Evolutionary conservation across 1,140 invertebrate species (phyloP), one percentile per base, ranked within the genome.

Genomic region (Brachionus sp.): DNA sequence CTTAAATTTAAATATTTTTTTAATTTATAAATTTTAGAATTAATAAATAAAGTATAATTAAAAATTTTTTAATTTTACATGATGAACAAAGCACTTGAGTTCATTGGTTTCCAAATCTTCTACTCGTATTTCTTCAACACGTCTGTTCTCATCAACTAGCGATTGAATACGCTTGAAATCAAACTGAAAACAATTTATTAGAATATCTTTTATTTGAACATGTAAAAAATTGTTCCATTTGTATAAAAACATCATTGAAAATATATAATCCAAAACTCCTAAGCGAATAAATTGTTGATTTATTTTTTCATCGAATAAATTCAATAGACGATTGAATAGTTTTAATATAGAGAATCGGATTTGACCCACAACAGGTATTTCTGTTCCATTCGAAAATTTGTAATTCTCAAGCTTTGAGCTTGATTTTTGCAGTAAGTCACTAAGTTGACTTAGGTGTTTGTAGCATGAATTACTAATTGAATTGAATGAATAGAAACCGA

Each of bases 141-240:
- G 53, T 3, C 23, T 39, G 57, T 35, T 57, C 5, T 80, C 50
- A 10, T 80, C 50, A 35, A 7, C 35, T 13, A 42, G 6, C 9
- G 62, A 39, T 9, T 70, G 66, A 42, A 70, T 39, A 1, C 66
- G n/a, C 19, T 35, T 66, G 37, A 57, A 80, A 80, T 80, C 77
- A 62, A 44, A 42, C 39, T 25, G 57, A 42, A 80, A 66, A 42
- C 77, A 80, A 66, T 57, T 80, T 9, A 39, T 57, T 19, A 80
- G 16, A 42, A 57, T 62, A 39, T 80, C 77, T 23, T 37, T 80
- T 4, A 80, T 42, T 62, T 80, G 77, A 29, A 35, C 19, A 23
- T 80, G 77, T 66, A 80, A 66, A 80, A 80, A 80, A 66, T 80
- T 80, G 37, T 80, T 80, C 77, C 77, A 80, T 80, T 80, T 80